Evolutionary conservation across 1,140 invertebrate species (phyloP), one percentile per base, ranked within the genome.

Genomic region (Cydia amplana): DNA sequence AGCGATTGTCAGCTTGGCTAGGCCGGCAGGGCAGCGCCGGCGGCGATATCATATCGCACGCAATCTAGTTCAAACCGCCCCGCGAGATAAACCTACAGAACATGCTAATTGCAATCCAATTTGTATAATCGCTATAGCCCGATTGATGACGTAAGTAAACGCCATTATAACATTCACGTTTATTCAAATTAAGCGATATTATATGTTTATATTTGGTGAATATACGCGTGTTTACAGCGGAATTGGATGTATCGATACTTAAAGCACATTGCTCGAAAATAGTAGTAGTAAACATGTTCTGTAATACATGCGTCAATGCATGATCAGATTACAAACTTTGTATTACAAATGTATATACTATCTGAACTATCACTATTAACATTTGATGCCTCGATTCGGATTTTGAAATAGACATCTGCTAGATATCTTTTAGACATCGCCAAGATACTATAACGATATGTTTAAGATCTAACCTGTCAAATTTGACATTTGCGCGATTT

Each of bases 21-120:
- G n/a, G n/a, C n/a, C n/a, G n/a, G n/a, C n/a, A n/a, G 65, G 65
- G 65, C 25, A 36, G 32, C 36, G 65, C 65, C 32, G 28, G 65
- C 28, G 36, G 6, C 36, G n/a, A 36, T 70, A 36, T 40, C 32
- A 10, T 70, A 36, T 40, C 32, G 4, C 28, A 16, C 63, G 16
- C 36, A 9, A 70, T 70, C 65, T 70, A 70, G 65, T 70, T 70
- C 65, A n/a, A 70, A 70, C 65, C 36, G 65, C 32, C n/a, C 18
- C 16, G 1, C 65, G 16, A 60, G 32, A 70, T 70, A 43, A 23
- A 60, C 7, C 18, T 60, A 60, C 9, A 70, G 36, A 36, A 70
- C 28, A 70, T 36, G 20, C 65, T 70, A 43, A 70, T 70, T 70
- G n/a, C 65, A 70, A 36, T 1, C 32, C 65, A 20, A 18, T 70